Conservation (phyloP, 2,113 vertebrate genomes). For the Rhombomys opimus region DNA sequence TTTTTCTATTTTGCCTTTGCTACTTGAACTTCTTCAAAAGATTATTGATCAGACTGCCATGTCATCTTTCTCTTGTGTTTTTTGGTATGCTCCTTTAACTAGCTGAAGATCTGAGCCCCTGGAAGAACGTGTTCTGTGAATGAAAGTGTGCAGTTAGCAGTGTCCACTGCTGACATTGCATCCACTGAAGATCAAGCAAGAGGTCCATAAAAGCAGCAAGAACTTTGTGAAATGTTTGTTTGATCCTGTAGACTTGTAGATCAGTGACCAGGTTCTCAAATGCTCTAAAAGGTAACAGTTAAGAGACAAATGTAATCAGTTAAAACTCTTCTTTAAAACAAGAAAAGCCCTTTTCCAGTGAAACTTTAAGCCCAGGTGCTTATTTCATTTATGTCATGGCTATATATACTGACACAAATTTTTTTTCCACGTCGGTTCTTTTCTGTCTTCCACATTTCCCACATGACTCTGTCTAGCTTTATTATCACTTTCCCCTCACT, state of each 20-base stretch:
- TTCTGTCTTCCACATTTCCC: not conserved
- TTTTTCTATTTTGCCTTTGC: not conserved
- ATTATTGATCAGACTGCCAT: not conserved
- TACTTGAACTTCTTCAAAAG: not conserved
- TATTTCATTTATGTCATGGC: not conserved
- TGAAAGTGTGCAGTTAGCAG: not conserved
- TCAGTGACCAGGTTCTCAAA: constrained; percentile 9
- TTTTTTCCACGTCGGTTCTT: constrained; percentile 34
- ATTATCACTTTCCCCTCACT: not conserved
- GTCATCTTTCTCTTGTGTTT: not conserved
- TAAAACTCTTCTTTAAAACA: constrained; percentile 48
- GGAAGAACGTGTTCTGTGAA: not conserved
- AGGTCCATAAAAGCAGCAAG: constrained; percentile 27
- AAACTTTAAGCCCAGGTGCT: constrained; percentile 19
- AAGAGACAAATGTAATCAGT: not conserved
- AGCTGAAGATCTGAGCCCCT: constrained; percentile 43
- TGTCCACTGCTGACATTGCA: not conserved
- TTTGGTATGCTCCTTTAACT: constrained; percentile 42
- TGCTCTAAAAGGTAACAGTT: not conserved
- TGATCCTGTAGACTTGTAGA: constrained; percentile 42
- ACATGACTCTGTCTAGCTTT: not conserved
- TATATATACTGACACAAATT: constrained; percentile 19
- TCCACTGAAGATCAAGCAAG: not conserved
- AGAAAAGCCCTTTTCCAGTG: constrained; percentile 4
- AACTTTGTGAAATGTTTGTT: not conserved